These are phyloP conservation scores for Lepidonotus clava DNA, from an alignment of 2,888 invertebrate species.

Conservation along the genomic window DNA sequence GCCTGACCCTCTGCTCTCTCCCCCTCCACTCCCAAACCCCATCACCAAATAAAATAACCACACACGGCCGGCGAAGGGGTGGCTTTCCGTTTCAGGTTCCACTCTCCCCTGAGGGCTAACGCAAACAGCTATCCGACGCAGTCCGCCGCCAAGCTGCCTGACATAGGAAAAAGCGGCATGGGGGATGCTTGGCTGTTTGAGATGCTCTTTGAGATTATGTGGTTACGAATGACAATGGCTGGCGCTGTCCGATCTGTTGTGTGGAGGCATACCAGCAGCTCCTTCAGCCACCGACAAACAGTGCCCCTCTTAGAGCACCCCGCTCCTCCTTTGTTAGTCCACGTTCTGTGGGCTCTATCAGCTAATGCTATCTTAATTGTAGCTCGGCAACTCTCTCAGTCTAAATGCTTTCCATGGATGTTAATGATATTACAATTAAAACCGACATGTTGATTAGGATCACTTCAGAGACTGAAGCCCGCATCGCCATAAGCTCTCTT, in stretches of 20 bases:
- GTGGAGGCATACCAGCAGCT: background rate
- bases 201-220: background rate
- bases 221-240: background rate
- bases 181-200: too few relatives aligned
- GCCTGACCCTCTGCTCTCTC: background rate
- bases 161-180: too few relatives aligned
- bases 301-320: background rate
- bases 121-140: background rate
- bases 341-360: background rate
- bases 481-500: too few relatives aligned
- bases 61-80: background rate
- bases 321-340: background rate
- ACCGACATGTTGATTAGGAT: background rate
- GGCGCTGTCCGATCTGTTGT: background rate
- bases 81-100: background rate
- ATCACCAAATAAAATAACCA: conserved; percentile 44
- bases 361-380: conserved; percentile 7
- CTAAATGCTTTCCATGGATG: background rate
- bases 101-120: background rate
- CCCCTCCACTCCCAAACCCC: background rate
- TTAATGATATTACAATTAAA: conserved; percentile 4
- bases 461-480: background rate
- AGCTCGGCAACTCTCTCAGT: too few relatives aligned
- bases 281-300: too few relatives aligned
- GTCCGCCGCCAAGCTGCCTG: too few relatives aligned